These are phyloP conservation scores for Metallyticus violacea DNA, from an alignment of 2,888 invertebrate species.

Conservation along the genomic window DNA sequence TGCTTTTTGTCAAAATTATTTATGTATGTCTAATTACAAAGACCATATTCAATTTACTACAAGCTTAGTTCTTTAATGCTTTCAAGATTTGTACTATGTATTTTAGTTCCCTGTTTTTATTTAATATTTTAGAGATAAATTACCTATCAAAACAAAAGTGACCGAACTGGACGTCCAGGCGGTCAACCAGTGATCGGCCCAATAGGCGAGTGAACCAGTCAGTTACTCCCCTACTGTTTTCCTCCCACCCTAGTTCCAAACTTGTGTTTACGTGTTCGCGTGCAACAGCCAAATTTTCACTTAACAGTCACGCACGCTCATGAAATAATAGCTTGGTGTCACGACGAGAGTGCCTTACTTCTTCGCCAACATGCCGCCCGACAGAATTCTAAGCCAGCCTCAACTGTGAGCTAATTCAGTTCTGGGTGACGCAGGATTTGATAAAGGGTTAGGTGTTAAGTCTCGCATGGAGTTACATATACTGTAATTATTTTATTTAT, in stretches of 20 bases:
- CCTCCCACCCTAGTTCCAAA: background rate
- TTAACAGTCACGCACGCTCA: constrained; percentile 30
- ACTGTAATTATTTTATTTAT: no score
- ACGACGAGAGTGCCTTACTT: constrained; percentile 14
- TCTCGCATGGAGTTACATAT: no score
- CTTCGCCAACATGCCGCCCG: background rate
- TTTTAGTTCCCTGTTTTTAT: no score
- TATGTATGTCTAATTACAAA: no score
- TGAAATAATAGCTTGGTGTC: constrained; percentile 29
- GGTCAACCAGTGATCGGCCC: background rate
- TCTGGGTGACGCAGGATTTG: background rate
- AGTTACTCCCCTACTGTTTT: background rate
- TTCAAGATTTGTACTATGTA: no score
- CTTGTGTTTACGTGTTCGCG: constrained; percentile 16
- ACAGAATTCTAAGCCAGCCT: background rate
- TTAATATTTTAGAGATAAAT: no score
- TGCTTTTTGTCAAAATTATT: no score
- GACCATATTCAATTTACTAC: no score
- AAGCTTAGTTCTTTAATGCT: no score
- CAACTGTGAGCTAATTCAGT: background rate
- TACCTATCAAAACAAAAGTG: background rate
- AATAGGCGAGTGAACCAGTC: background rate
- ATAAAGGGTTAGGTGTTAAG: no score
- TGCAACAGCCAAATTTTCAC: constrained; percentile 31
- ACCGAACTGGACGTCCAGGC: background rate